Evolutionary conservation across 1,140 invertebrate genomes (phyloP), one percentile per base, ranked within the genome.

Genomic region (Meloidogyne chitwoodi): DNA sequence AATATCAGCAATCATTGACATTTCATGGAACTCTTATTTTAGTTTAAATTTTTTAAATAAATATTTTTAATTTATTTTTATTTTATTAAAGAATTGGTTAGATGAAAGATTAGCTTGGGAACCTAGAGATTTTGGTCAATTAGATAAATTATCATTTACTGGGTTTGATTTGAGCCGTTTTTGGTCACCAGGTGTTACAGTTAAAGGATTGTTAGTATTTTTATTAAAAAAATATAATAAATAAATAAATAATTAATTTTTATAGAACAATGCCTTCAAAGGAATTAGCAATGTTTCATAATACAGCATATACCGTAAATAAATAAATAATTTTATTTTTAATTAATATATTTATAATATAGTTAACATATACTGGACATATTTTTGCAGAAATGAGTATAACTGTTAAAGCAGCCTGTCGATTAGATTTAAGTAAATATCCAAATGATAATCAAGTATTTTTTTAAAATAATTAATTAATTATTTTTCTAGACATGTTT

Each of bases 361-460:
- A 73, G 71, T 64, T 73, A 14, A 73, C 61, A n/a, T 73, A 61
- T 29, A 26, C 56, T 11, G 71, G 71, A 64, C 11, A 56, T 34
- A 29, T 73, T 34, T 41, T 73, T 26, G 71, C 71, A 27, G 71
- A 73, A 22, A 29, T 73, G 14, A 64, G 22, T 34, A 61, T 73
- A 24, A 73, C 56, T 64, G n/a, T 73, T 38, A 73, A 73, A 63
- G 24, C 71, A 12, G 71, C 71, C 22, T 73, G 71, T 34, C 71
- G 71, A 27, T 63, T 73, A 26, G 27, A 73, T 63, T 34, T 73
- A 64, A 24, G 6, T 16, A 63, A 73, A 34, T 73, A 73, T 31
- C 71, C 71, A 8, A 26, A 73, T 64, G 71, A 73, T 31, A 73
- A 73, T 63, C 71, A 73, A 64, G 71, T 34, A 65, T 34, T 63